These are phyloP conservation scores for Aplochiton taeniatus DNA, from an alignment of 2,797 vertebrate species.

Conservation along the genomic window DNA sequence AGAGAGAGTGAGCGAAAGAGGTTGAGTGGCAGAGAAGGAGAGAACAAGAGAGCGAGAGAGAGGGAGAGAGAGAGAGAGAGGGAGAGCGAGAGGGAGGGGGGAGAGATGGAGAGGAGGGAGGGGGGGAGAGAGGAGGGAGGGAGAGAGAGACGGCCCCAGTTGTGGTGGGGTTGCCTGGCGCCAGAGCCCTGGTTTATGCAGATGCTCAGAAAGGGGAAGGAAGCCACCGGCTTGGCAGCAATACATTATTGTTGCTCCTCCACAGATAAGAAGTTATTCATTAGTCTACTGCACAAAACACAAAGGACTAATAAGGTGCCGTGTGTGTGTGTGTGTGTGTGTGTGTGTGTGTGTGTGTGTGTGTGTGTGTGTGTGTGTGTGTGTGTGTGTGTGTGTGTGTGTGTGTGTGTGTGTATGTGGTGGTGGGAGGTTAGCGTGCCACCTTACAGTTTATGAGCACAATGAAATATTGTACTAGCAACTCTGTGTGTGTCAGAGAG, in stretches of 20 bases:
- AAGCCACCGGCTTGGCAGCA: conserved; percentile 55
- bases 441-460: conserved; percentile 19
- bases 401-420: neutral
- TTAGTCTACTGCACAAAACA: conserved; percentile 54
- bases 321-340: conserved; percentile 8
- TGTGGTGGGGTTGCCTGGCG: conserved; percentile 45
- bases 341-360: neutral
- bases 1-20: neutral
- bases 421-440: conserved; percentile 15
- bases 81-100: neutral
- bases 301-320: conserved; percentile 54
- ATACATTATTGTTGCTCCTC: conserved; percentile 58
- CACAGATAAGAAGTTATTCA: conserved; percentile 68
- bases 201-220: conserved; percentile 70
- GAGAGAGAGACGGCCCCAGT: neutral
- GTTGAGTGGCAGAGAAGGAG: neutral
- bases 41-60: neutral
- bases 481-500: neutral
- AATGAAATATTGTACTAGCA: conserved; percentile 18
- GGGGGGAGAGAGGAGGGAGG: neutral
- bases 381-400: neutral
- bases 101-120: neutral
- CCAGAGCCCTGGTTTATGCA: conserved; percentile 43
- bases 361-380: conserved; percentile 11
- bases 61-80: neutral